These are phyloP conservation scores for Sinopyrophorus schimmeli DNA, from an alignment of 2,888 invertebrate species.

Conservation along the genomic window DNA sequence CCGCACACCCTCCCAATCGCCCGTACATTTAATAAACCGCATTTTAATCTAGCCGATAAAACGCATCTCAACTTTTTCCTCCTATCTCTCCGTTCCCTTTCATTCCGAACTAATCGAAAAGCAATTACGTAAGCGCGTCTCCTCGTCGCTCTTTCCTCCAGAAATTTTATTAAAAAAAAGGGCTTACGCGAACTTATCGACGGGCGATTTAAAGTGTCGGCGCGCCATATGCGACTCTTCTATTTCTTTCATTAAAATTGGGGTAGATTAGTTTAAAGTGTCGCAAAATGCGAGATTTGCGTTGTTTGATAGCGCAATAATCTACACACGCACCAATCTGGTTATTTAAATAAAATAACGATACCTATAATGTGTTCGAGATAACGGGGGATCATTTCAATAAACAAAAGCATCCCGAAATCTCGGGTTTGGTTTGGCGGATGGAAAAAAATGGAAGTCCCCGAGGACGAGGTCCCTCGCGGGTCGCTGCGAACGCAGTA, in stretches of 20 bases:
- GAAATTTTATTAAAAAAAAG: neutral
- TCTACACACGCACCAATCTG: slow-evolving; percentile 24
- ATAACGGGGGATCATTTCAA: too few relatives aligned
- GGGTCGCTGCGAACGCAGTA: slow-evolving; percentile 26
- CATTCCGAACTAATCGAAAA: too few relatives aligned
- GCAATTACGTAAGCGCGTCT: neutral
- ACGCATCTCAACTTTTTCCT: slow-evolving; percentile 24
- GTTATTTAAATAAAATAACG: slow-evolving; percentile 18
- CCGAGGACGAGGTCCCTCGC: slow-evolving; percentile 26
- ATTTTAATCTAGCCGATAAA: slow-evolving; percentile 37
- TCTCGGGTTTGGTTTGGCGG: too few relatives aligned
- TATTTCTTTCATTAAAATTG: too few relatives aligned
- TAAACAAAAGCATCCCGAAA: too few relatives aligned
- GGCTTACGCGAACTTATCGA: too few relatives aligned
- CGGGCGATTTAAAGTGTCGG: too few relatives aligned
- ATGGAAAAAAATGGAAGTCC: too few relatives aligned
- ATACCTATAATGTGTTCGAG: slow-evolving; percentile 18
- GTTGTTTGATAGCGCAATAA: slow-evolving; percentile 23
- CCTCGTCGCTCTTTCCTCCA: neutral
- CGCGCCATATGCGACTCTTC: too few relatives aligned
- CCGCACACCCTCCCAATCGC: slow-evolving; percentile 22
- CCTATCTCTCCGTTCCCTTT: slow-evolving; percentile 23
- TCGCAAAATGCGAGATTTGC: slow-evolving; percentile 22
- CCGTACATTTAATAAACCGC: slow-evolving; percentile 38
- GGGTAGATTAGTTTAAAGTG: slow-evolving; percentile 17